phyloP scores from a whole-genome alignment of 2,113 vertebrate genomes.

The Sphaerodactylus townsendi region DNA sequence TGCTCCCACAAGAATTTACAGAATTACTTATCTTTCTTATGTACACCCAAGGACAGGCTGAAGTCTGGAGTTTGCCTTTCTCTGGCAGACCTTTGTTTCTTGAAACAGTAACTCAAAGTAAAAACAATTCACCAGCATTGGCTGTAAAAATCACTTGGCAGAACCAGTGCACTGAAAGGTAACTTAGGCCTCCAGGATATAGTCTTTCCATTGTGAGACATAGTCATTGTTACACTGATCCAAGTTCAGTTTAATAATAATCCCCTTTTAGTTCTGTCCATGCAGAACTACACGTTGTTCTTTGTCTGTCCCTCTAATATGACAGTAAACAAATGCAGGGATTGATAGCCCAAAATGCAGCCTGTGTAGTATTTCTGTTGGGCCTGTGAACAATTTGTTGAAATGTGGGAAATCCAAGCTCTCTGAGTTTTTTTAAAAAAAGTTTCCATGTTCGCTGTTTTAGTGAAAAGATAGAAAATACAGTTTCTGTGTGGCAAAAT shows the following conservation, averaged over 20 bases:
- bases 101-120: background rate
- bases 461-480: background rate
- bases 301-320: background rate
- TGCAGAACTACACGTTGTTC: background rate
- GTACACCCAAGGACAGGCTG: slow-evolving; percentile 36
- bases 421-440: background rate
- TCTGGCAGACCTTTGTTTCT: background rate
- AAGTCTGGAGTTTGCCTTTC: slow-evolving; percentile 31
- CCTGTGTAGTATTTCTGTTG: background rate
- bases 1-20: slow-evolving; percentile 38
- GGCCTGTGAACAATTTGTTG: background rate
- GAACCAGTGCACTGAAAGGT: background rate
- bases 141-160: background rate
- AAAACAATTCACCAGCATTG: background rate
- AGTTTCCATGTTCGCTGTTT: background rate
- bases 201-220: background rate
- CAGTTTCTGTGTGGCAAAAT: background rate
- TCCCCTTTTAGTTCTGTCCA: background rate
- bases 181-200: background rate
- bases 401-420: background rate
- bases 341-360: background rate
- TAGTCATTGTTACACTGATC: background rate
- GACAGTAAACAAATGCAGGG: background rate
- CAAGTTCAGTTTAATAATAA: background rate
- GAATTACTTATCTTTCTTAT: slow-evolving; percentile 46